phyloP scores from a whole-genome alignment of 2,888 invertebrate species.

The Thymelicus sylvestris region DNA sequence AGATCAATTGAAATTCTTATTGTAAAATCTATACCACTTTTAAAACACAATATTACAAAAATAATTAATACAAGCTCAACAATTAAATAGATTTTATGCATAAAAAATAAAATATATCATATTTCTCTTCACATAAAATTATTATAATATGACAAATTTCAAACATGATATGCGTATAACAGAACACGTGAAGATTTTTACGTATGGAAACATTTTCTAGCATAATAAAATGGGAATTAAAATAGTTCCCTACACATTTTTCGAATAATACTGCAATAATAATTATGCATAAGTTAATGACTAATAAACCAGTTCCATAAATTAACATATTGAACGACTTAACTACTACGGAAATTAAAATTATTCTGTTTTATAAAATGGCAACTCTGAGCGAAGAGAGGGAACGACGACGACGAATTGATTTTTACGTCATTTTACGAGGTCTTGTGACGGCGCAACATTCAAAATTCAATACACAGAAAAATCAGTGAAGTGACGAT shows the following conservation, averaged over 20 bases:
- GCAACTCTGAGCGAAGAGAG: constrained; percentile 37
- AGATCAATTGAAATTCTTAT: not conserved
- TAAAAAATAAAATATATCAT: too few species aligned
- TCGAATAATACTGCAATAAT: not conserved
- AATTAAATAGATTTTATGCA: not conserved
- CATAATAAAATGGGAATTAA: not conserved
- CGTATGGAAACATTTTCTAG: not conserved
- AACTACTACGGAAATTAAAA: too few species aligned
- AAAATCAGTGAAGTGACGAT: constrained; percentile 51
- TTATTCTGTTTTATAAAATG: constrained; percentile 21
- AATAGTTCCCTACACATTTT: constrained; percentile 32
- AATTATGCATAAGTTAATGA: too few species aligned
- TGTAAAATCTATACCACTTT: not conserved
- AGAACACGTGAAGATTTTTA: not conserved
- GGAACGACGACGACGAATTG: constrained; percentile 52
- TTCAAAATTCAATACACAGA: constrained; percentile 65
- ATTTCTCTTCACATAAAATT: too few species aligned
- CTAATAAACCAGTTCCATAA: too few species aligned
- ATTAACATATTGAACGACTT: too few species aligned
- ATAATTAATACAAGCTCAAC: not conserved
- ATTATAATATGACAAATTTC: too few species aligned
- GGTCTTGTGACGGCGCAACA: constrained; percentile 75
- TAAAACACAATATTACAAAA: too few species aligned
- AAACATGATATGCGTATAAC: not conserved
- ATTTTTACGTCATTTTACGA: constrained; percentile 69